Evolutionary conservation across 2,797 vertebrate genomes (phyloP), one percentile per base, ranked within the genome.

Genomic region (Sebastes reedi): DNA sequence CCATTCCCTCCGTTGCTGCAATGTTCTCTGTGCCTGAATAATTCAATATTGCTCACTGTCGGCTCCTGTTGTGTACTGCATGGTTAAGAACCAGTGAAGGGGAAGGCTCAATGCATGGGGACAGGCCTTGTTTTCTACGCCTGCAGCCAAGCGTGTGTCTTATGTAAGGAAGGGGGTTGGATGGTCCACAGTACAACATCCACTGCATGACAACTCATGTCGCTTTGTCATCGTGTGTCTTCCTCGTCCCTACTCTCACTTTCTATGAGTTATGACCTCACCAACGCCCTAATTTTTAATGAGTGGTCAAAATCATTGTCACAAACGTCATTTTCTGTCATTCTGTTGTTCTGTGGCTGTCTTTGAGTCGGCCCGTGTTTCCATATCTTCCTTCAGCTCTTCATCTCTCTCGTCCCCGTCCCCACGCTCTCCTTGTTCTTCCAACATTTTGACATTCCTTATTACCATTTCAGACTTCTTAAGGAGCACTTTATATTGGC

Each of bases 41-140:
- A 93, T 95, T 93, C 79, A 94, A 75, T 83, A 77, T 88, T 89
- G 88, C 90, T 92, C 90, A 88, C 83, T 91, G 88, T 90, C 83
- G 84, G 89, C 90, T 88, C 60, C 79, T 87, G 88, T 91, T 93
- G 88, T 92, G 86, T 77, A 68, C 82, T 84, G 90, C 90, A 89
- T 86, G 89, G 89, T 88, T 87, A 86, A 86, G 84, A 92, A 22
- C 72, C 89, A 93, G 85, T 91, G 93, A 92, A 93, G 91, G 73
- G 90, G 90, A 93, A 95, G 89, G 82, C 90, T 91, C 86, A 70
- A 78, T 88, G 90, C 89, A 91, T 81, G 87, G 84, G 87, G 90
- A 93, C 90, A 84, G 85, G 87, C 87, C 90, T 88, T 82, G 87
- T 91, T 92, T 89, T 92, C 92, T 88, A 77, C 16, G 87, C 88